Conservation (phyloP, 2,113 vertebrate species). For the Pygoscelis adeliae region DNA sequence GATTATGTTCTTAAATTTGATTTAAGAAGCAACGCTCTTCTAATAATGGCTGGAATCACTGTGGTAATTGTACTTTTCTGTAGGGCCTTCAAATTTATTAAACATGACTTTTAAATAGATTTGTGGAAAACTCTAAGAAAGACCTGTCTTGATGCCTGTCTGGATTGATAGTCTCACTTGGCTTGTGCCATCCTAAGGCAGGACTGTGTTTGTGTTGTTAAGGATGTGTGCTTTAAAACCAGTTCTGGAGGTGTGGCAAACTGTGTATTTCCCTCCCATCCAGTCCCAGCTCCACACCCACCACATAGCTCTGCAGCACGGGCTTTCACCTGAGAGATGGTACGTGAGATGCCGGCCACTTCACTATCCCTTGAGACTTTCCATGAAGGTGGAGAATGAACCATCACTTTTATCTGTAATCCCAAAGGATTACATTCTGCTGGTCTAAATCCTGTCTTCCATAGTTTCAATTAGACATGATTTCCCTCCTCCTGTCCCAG, state of each 20-base stretch:
- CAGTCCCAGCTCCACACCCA: background rate
- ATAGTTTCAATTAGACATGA: background rate
- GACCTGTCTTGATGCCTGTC: background rate
- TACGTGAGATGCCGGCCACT: background rate
- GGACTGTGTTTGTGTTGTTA: background rate
- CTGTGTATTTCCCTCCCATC: background rate
- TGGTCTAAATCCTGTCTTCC: background rate
- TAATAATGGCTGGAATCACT: background rate
- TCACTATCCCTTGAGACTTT: background rate
- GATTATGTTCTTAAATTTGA: background rate
- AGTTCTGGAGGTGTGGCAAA: background rate
- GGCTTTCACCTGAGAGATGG: background rate
- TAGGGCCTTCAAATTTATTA: background rate
- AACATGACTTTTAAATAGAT: background rate
- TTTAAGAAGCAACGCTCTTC: background rate
- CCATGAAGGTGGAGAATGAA: background rate
- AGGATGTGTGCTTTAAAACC: background rate
- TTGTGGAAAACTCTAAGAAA: background rate
- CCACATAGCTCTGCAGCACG: rapidly evolving
- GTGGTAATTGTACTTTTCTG: background rate
- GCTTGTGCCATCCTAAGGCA: background rate
- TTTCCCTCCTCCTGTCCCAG: background rate
- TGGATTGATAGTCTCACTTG: background rate
- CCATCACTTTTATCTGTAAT: background rate
- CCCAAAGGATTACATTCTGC: background rate